A percentile compares a stretch with the other conserved stretches of the same genome.
phyloP scores from a whole-genome alignment of 2,113 vertebrate species.

The Mesocricetus auratus region DNA sequence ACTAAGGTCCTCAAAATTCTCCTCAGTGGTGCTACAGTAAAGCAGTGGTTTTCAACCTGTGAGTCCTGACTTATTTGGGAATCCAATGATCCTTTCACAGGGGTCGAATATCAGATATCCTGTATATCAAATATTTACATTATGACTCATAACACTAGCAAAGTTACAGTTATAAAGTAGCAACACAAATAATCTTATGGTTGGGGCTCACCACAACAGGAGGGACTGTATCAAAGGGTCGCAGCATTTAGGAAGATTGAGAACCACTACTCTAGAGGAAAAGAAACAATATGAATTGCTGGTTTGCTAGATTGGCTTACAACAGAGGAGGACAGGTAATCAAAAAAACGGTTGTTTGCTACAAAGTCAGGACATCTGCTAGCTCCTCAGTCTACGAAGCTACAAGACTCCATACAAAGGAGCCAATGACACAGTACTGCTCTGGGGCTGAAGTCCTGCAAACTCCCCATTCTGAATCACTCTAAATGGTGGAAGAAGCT shows the following conservation, averaged over 20 bases:
- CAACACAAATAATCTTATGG: neutral
- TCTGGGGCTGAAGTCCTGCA: neutral
- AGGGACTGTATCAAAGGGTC: neutral
- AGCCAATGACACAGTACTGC: neutral
- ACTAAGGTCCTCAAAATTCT: neutral
- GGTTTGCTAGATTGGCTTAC: neutral
- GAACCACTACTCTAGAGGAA: neutral
- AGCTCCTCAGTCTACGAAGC: neutral
- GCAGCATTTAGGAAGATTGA: neutral
- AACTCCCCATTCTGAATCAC: neutral
- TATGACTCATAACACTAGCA: neutral
- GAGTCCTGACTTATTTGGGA: neutral
- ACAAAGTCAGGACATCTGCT: too few relatives aligned
- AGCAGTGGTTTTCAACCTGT: neutral
- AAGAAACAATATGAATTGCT: neutral
- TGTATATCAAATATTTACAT: neutral
- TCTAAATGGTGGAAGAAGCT: neutral
- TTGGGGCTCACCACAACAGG: neutral
- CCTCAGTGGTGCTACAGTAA: neutral
- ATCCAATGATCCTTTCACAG: neutral
- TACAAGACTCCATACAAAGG: neutral
- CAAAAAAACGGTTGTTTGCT: neutral
- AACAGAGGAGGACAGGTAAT: neutral
- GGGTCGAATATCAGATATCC: neutral
- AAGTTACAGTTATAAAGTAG: neutral